Percentiles rank a stretch among this genome's conserved stretches.
Evolutionary conservation across 1,140 invertebrate species (phyloP).

Genomic region (Hyposmocoma kahamanoa): DNA sequence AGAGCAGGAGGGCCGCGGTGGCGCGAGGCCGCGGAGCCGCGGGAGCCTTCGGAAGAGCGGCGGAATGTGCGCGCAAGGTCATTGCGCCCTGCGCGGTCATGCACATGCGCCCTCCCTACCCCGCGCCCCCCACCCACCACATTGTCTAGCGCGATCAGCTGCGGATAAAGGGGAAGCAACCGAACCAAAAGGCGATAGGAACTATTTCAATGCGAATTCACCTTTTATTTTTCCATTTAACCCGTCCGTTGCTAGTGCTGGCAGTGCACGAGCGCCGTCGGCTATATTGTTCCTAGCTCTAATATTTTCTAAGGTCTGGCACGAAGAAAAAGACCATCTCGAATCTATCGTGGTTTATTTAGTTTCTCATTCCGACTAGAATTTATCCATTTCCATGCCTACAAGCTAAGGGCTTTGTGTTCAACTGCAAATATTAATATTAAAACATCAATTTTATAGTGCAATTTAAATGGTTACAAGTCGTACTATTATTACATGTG

Average conservation of each 20-base stretch:
- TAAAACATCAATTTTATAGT: slow-evolving; percentile 1
- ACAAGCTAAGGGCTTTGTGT: background rate
- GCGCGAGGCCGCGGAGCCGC: slow-evolving; percentile 7
- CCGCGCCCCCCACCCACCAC: slow-evolving; percentile 33
- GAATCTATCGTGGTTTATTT: slow-evolving; percentile 44
- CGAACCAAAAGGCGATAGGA: slow-evolving; percentile 48
- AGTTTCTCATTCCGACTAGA: slow-evolving; percentile 36
- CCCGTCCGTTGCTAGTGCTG: slow-evolving; percentile 9
- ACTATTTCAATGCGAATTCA: slow-evolving; percentile 56
- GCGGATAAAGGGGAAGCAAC: slow-evolving; percentile 61
- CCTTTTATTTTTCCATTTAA: slow-evolving; percentile 48
- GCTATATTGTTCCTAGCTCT: slow-evolving; percentile 48
- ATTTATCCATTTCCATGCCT: slow-evolving; percentile 34
- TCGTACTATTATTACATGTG: slow-evolving; percentile 12
- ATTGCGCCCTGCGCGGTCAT: slow-evolving; percentile 70
- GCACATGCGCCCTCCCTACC: slow-evolving; percentile 44
- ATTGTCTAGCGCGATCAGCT: slow-evolving; percentile 62
- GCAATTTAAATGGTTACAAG: background rate
- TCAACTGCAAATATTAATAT: background rate
- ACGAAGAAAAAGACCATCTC: slow-evolving; percentile 37
- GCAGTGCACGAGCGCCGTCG: slow-evolving; percentile 38
- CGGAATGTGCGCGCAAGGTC: slow-evolving; percentile 69
- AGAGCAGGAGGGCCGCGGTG: background rate
- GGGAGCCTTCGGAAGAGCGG: slow-evolving; percentile 55
- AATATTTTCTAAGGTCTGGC: slow-evolving; percentile 44